phyloP scores from a whole-genome alignment of 1,140 invertebrate species.

The Sitobion miscanthi region DNA sequence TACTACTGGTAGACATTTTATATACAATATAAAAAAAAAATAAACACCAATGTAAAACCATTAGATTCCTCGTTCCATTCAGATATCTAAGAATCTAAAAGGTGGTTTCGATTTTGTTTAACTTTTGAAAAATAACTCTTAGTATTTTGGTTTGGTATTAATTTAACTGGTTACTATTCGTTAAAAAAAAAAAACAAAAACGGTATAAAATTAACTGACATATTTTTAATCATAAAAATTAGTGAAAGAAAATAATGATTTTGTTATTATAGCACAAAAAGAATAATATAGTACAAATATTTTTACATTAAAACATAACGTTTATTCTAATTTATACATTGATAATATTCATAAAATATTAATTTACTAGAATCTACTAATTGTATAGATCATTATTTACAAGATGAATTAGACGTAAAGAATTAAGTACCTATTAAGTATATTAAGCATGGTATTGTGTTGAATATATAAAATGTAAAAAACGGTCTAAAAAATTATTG shows the following conservation, averaged over 20 bases:
- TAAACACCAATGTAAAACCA: too few relatives aligned
- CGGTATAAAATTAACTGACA: not conserved
- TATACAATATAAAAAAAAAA: too few relatives aligned
- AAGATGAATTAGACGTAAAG: constrained; percentile 15
- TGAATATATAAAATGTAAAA: not conserved
- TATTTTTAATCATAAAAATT: constrained; percentile 24
- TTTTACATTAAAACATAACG: constrained; percentile 47
- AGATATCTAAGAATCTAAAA: too few relatives aligned
- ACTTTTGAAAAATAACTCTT: not conserved
- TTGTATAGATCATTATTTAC: constrained; percentile 40
- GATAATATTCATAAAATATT: constrained; percentile 39
- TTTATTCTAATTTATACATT: constrained; percentile 55
- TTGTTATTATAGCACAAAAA: constrained; percentile 49
- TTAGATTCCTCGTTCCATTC: too few relatives aligned
- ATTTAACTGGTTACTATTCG: not conserved
- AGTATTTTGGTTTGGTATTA: not conserved
- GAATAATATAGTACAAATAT: constrained; percentile 29
- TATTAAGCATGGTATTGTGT: not conserved
- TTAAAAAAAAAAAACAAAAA: not conserved
- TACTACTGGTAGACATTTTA: too few relatives aligned
- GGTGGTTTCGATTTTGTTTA: not conserved
- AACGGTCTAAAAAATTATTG: constrained; percentile 27
- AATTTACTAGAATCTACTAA: constrained; percentile 27
- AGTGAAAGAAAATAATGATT: constrained; percentile 16
- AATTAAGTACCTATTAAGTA: not conserved